Evolutionary conservation across 2,797 vertebrate species (phyloP).

Genomic region (Artibeus lituratus): DNA sequence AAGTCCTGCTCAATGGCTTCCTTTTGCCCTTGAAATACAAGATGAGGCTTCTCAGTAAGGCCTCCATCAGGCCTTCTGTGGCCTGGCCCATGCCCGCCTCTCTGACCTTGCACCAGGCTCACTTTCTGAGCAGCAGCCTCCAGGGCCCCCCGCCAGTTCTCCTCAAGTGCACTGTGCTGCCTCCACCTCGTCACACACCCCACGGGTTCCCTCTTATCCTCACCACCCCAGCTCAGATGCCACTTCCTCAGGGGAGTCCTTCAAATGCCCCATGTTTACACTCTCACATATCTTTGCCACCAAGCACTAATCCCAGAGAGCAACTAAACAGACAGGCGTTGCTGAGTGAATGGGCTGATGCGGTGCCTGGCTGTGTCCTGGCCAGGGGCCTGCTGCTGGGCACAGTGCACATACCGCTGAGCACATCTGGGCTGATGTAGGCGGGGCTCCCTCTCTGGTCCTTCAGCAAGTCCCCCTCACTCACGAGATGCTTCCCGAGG

Average conservation of each 20-base stretch:
- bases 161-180: background rate
- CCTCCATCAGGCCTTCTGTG: background rate
- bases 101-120: background rate
- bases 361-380: background rate
- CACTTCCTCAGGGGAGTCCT: background rate
- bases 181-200: background rate
- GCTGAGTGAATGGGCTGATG: accelerated
- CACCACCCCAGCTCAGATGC: background rate
- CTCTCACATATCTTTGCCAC: background rate
- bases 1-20: background rate
- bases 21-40: background rate
- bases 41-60: accelerated
- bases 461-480: conserved; percentile 97
- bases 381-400: background rate
- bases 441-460: conserved; percentile 99
- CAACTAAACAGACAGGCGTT: background rate
- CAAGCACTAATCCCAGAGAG: background rate
- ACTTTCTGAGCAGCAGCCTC: background rate
- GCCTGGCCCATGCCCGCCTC: background rate
- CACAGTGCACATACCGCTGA: conserved; percentile 88
- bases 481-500: conserved; percentile 98
- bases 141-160: background rate
- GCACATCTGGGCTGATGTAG: conserved; percentile 98
- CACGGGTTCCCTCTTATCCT: background rate
- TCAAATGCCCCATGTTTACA: too few species aligned